phyloP scores from a whole-genome alignment of 2,888 invertebrate genomes.

The Crossocerus cetratus region DNA sequence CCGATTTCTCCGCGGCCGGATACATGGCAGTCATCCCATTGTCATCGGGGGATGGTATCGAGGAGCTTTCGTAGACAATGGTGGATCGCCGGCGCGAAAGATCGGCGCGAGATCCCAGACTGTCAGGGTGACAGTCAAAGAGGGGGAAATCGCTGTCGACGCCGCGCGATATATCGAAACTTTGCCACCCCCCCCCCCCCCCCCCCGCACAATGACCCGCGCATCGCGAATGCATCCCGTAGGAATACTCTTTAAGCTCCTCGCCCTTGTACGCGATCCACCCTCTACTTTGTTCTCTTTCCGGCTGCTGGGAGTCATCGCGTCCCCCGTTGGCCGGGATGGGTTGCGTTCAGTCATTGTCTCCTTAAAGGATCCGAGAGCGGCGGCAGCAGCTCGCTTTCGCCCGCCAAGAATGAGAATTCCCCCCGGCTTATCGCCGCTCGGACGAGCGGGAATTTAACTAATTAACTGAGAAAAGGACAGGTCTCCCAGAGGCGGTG shows the following conservation, averaged over 20 bases:
- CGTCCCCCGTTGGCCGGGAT: background rate
- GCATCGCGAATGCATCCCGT: conserved; percentile 52
- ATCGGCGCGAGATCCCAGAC: too few species aligned
- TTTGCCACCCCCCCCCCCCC: conserved; percentile 15
- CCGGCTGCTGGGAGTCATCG: too few species aligned
- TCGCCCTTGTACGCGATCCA: conserved; percentile 15
- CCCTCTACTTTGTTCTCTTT: too few species aligned
- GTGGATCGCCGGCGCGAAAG: too few species aligned
- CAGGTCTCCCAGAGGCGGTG: conserved; percentile 55
- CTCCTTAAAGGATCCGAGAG: conserved; percentile 52
- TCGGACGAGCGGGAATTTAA: conserved; percentile 60
- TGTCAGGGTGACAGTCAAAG: conserved; percentile 26
- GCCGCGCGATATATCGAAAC: conserved; percentile 39
- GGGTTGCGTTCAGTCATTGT: conserved; percentile 51
- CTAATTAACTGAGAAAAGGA: conserved; percentile 64
- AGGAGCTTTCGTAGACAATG: conserved; percentile 9
- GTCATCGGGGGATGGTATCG: background rate
- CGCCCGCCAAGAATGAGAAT: conserved; percentile 64
- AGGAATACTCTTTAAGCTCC: conserved; percentile 34
- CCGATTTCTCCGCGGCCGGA: too few species aligned
- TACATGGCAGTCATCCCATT: too few species aligned
- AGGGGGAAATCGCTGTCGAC: conserved; percentile 12
- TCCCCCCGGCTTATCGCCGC: conserved; percentile 60
- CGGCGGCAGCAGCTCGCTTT: conserved; percentile 23
- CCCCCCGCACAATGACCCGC: conserved; percentile 44